phyloP scores from a whole-genome alignment of 2,888 invertebrate species.

The Gandaritis pyraliata region DNA sequence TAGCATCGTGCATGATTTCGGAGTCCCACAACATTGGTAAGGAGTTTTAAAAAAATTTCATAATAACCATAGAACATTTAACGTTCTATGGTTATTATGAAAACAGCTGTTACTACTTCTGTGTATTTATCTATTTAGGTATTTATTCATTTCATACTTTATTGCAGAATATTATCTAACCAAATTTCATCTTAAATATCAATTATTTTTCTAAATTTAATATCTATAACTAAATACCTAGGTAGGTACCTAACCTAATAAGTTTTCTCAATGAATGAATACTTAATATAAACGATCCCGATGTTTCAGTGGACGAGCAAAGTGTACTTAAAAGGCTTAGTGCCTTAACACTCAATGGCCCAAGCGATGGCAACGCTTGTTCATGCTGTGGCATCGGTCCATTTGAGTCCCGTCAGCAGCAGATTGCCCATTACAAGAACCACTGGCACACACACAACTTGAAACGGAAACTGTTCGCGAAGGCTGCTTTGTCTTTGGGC shows the following conservation, averaged over 20 bases:
- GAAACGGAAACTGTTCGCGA: slow-evolving; percentile 87
- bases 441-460: slow-evolving; percentile 95
- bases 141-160: too few relatives aligned
- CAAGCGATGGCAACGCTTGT: slow-evolving; percentile 70
- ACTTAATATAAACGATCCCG: too few relatives aligned
- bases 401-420: slow-evolving; percentile 85
- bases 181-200: too few relatives aligned
- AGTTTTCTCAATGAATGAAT: too few relatives aligned
- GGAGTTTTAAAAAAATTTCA: too few relatives aligned
- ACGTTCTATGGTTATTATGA: too few relatives aligned
- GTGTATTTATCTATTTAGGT: too few relatives aligned
- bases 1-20: slow-evolving; percentile 85
- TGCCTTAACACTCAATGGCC: slow-evolving; percentile 68
- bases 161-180: too few relatives aligned
- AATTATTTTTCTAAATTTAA: too few relatives aligned
- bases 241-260: too few relatives aligned
- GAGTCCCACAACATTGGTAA: slow-evolving; percentile 80
- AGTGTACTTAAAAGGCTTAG: slow-evolving; percentile 75
- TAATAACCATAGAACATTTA: too few relatives aligned
- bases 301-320: slow-evolving; percentile 72
- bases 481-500: slow-evolving; percentile 64
- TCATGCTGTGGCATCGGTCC: slow-evolving; percentile 79
- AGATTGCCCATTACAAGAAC: slow-evolving; percentile 90
- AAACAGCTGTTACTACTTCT: slow-evolving; percentile 6
- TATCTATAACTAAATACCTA: too few relatives aligned